phyloP scores from a whole-genome alignment of 92 coral and sea anemone species.

The Palythoa grandis region DNA sequence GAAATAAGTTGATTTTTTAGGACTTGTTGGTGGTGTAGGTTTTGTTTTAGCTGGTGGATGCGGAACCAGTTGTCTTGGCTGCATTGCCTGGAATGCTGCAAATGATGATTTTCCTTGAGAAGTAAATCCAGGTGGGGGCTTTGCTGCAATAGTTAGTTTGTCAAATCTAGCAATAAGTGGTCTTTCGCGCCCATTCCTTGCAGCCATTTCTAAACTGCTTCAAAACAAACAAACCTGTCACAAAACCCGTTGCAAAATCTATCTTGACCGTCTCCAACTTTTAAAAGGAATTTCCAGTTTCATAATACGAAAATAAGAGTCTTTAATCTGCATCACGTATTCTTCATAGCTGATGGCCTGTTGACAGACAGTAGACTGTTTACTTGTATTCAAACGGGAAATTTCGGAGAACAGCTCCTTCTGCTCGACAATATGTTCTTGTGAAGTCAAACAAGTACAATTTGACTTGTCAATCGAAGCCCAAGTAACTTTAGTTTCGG shows the following conservation, averaged over 20 bases:
- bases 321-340: neutral
- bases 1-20: slow-evolving; percentile 53
- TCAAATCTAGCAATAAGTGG: slow-evolving; percentile 20
- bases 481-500: no score
- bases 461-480: no score
- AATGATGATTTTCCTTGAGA: slow-evolving; percentile 3
- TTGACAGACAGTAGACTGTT: neutral
- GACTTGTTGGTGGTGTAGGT: slow-evolving; percentile 71
- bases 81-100: neutral
- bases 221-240: neutral
- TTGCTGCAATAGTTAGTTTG: slow-evolving; percentile 6
- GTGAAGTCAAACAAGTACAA: no score
- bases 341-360: neutral
- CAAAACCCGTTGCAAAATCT: neutral
- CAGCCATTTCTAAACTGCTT: slow-evolving; percentile 15
- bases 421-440: no score
- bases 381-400: neutral
- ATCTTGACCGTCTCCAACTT: neutral
- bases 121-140: slow-evolving; percentile 28
- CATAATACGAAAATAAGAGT: no score
- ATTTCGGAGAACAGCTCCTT: no score
- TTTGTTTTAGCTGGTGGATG: slow-evolving; percentile 46
- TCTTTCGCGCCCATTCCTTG: slow-evolving; percentile 18
- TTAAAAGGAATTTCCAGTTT: neutral
- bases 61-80: slow-evolving; percentile 15